Percentiles rank a stretch among this genome's conserved stretches.
These are phyloP conservation scores for Callipepla squamata DNA, from an alignment of 2,113 vertebrate species.

Conservation along the genomic window DNA sequence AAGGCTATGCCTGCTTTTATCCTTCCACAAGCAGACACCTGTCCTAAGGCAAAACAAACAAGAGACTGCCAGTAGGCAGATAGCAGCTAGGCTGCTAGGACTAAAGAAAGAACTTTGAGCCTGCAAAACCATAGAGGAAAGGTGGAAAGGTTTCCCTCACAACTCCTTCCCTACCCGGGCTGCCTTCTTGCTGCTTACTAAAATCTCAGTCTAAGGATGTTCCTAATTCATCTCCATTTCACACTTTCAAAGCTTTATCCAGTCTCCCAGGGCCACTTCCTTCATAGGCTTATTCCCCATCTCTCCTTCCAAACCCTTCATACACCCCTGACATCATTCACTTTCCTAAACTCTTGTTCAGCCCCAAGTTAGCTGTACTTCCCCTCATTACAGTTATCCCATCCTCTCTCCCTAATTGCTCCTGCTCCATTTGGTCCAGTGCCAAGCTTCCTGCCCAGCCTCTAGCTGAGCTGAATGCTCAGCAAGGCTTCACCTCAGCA, in stretches of 20 bases:
- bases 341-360: not conserved
- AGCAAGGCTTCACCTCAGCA: not conserved
- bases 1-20: not conserved
- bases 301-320: no score
- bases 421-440: rapidly evolving
- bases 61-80: not conserved
- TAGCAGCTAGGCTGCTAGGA: not conserved
- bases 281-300: not conserved
- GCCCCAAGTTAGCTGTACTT: not conserved
- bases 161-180: not conserved
- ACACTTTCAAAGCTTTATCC: not conserved
- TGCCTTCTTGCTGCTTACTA: not conserved
- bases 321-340: not conserved
- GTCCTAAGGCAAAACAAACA: not conserved
- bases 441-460: not conserved
- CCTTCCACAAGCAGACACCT: not conserved
- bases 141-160: not conserved
- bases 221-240: not conserved
- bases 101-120: not conserved
- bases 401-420: not conserved
- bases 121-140: not conserved
- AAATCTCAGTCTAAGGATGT: not conserved
- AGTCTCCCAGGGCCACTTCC: not conserved
- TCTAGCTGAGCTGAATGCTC: not conserved
- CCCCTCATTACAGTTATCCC: not conserved